Base-by-base conservation (phyloP, 2,888 invertebrate genomes). In the Hybos culiciformis region DNA sequence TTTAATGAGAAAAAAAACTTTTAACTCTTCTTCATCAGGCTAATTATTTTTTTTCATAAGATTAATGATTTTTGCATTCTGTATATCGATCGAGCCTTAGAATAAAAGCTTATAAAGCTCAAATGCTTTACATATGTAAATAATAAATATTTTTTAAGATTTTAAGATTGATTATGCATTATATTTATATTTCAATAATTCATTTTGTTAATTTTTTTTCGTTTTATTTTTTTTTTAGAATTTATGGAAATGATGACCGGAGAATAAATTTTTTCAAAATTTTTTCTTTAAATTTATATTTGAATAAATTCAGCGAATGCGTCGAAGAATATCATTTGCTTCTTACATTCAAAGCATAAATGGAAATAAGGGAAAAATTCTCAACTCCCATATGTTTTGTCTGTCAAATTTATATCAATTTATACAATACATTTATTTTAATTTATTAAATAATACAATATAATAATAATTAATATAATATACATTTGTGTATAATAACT, bases 231-330 rank as follows among this genome's bases (percentile, higher is more conserved):
- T 54, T 63, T 82, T 80, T 53, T 78, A 88, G 87, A 88, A 76
- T 88, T 88, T 73, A 88, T 88, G 88, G 88, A 88, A 69, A 88
- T 90, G 88, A 90, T 90, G 88, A 88, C 88, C 51, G 88, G 88
- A 68, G 86, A 87, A 79, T 84, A 83, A 78, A 62, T 50, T 48
- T 47, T 37, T 31, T 24, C 31, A 26, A 26, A 26, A 26, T 12
- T 12, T 26, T 26, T 14, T 42, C 38, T 43, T 38, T 38, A 37
- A 21, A 17, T 23, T 36, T 42, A n/a, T 24, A 37, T 43, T 39
- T 18, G 18, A 14, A 11, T 37, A 31, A 20, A 24, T 21, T 12
- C 31, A 21, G 31, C 40, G 33, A 18, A 38, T 33, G 34, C 21
- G 36, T 21, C 38, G 32, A 42, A 43, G 34, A n/a, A 8, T 19